Evolutionary conservation across 2,113 vertebrate genomes (phyloP), one percentile per base, ranked within the genome.

Genomic region (Bettongia penicillata): DNA sequence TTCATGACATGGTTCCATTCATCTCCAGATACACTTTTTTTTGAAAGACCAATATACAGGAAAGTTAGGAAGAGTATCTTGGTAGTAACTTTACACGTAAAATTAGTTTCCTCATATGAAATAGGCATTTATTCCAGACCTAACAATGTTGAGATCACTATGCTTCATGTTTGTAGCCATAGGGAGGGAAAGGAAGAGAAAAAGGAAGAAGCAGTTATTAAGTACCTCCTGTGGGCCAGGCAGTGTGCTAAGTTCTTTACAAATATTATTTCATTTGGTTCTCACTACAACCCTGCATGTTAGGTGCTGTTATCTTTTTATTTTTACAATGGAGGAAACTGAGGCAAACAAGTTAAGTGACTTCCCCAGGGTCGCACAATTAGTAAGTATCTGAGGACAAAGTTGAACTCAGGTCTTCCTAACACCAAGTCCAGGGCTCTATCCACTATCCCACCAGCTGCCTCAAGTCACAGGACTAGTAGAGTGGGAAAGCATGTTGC

Each of bases 401-500:
- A 43, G 43, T 43, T 84, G 37, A 84, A 77, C 4, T n/a, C 61
- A 77, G 37, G 4, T 77, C 61, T 77, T n/a, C 12, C 14, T n/a
- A 68, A 77, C 25, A 26, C 12, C 28, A 61, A 31, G 31, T 37
- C 61, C 11, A 57, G 12, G 37, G 31, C 2, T 68, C 57, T 37
- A 31, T 68, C 28, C 57, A 68, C 57, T 68, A 31, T 31, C 3
- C n/a, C 5, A n/a, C 37, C n/a, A 43, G 68, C 37, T 91, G 91
- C 95, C 92, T 96, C 37, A 90, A 95, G n/a, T 90, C 96, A 55
- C 90, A 91, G 96, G 91, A 84, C 51, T 95, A 93, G 93, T 94
- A n/a, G 49, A 77, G 16, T 93, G 51, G 95, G 55, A 93, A 94
- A 55, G 61, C 61, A 11, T 37, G 14, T 37, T 92, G 57, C 93